phyloP scores from a whole-genome alignment of 2,888 invertebrate genomes.

The Clusia tigrina region DNA sequence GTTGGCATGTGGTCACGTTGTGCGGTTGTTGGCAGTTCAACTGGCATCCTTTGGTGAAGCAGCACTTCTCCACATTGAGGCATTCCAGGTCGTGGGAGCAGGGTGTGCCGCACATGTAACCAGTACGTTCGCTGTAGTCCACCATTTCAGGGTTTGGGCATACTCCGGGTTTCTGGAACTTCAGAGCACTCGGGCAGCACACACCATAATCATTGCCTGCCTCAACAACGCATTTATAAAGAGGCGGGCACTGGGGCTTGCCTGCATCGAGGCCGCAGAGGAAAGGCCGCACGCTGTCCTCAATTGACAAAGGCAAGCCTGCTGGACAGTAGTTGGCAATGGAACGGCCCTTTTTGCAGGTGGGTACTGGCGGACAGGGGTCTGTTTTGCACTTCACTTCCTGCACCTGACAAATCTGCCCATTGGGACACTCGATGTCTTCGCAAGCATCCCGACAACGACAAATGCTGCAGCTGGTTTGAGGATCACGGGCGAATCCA shows the following conservation, averaged over 20 bases:
- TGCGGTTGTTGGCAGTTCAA: slow-evolving; percentile 77
- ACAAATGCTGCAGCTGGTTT: slow-evolving; percentile 79
- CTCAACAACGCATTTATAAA: slow-evolving; percentile 82
- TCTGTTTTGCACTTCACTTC: slow-evolving; percentile 80
- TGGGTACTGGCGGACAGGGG: slow-evolving; percentile 85
- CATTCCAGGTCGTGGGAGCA: slow-evolving; percentile 85
- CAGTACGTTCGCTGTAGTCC: slow-evolving; percentile 58
- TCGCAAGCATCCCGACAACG: slow-evolving; percentile 84
- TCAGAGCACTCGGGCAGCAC: slow-evolving; percentile 81
- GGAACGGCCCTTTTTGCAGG: slow-evolving; percentile 81
- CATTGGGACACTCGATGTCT: slow-evolving; percentile 77
- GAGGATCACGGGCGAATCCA: slow-evolving; percentile 76
- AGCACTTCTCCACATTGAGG: slow-evolving; percentile 83
- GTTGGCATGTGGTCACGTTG: slow-evolving; percentile 80
- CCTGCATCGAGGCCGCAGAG: slow-evolving; percentile 82
- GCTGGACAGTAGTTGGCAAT: slow-evolving; percentile 81
- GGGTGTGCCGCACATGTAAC: slow-evolving; percentile 70
- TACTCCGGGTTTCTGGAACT: slow-evolving; percentile 79
- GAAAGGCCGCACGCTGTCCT: slow-evolving; percentile 79
- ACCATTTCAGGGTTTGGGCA: slow-evolving; percentile 71
- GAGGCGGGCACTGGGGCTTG: slow-evolving; percentile 83
- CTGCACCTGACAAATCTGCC: slow-evolving; percentile 79
- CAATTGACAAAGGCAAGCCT: slow-evolving; percentile 76
- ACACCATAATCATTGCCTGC: slow-evolving; percentile 86
- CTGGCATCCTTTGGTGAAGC: slow-evolving; percentile 77